Conservation (phyloP, 2,888 invertebrate genomes). For the Dynastes grantii region DNA sequence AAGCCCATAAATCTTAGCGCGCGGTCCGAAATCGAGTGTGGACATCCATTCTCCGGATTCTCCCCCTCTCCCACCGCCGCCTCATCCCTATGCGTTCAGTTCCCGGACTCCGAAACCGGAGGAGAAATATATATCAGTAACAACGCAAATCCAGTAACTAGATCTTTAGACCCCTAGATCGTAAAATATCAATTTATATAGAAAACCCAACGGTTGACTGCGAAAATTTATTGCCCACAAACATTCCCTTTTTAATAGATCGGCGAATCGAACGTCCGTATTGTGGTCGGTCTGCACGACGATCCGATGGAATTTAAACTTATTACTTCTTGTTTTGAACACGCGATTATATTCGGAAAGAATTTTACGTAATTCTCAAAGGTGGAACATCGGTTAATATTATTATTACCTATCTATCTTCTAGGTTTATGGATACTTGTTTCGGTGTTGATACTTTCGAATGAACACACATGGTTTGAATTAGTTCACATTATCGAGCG, state of each 20-base stretch:
- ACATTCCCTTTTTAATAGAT: conserved; percentile 63
- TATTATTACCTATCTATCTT: too few species aligned
- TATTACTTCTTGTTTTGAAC: conserved; percentile 20
- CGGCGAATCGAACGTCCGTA: conserved; percentile 42
- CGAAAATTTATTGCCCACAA: conserved; percentile 64
- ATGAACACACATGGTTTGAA: too few species aligned
- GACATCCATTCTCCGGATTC: conserved; percentile 38
- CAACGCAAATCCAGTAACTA: conserved; percentile 63
- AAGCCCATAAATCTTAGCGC: conserved; percentile 48
- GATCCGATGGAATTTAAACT: conserved; percentile 31
- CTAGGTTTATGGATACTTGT: too few species aligned
- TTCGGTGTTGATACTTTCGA: too few species aligned
- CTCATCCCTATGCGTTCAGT: conserved; percentile 41
- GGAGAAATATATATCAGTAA: conserved; percentile 59
- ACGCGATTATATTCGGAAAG: too few species aligned
- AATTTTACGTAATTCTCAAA: too few species aligned
- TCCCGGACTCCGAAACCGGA: conserved; percentile 45
- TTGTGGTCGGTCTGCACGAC: conserved; percentile 30
- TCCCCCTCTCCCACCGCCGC: conserved; percentile 19
- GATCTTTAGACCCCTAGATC: conserved; percentile 64
- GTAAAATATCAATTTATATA: conserved; percentile 68
- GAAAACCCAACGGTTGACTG: conserved; percentile 38
- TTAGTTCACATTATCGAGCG: too few species aligned
- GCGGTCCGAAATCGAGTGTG: conserved; percentile 47
- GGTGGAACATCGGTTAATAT: too few species aligned